Percentiles rank a stretch among this genome's conserved stretches.
These are phyloP conservation scores for Trichogramma pretiosum DNA, from an alignment of 1,140 invertebrate genomes.

Conservation along the genomic window DNA sequence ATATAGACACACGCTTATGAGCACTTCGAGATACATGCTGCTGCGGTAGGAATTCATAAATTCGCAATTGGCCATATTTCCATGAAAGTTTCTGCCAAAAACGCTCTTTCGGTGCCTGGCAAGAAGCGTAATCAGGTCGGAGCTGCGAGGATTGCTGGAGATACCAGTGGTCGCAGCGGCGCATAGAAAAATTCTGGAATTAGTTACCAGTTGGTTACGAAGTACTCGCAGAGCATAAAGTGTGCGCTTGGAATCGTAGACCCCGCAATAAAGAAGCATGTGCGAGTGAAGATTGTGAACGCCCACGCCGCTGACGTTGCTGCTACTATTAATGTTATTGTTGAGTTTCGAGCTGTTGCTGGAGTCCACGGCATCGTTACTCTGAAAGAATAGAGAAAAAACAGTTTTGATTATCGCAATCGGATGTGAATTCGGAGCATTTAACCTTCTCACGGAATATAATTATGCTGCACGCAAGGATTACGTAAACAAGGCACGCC, in stretches of 20 bases:
- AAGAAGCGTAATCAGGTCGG: constrained; percentile 55
- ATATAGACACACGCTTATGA: constrained; percentile 72
- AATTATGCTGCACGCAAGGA: no score
- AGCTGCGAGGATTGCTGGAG: constrained; percentile 45
- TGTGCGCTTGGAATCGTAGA: constrained; percentile 69
- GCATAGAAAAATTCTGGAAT: constrained; percentile 65
- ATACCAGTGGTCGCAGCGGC: constrained; percentile 62
- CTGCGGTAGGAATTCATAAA: constrained; percentile 58
- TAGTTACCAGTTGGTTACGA: constrained; percentile 63
- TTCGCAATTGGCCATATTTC: constrained; percentile 54
- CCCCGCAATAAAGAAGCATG: constrained; percentile 70
- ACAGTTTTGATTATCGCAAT: no score
- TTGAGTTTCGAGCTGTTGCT: no score
- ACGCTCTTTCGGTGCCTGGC: constrained; percentile 73
- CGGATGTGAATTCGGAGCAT: no score
- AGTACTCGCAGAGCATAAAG: constrained; percentile 71
- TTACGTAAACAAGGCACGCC: no score
- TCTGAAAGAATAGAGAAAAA: no score
- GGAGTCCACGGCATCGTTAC: no score
- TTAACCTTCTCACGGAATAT: no score
- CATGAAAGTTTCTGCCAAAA: constrained; percentile 69
- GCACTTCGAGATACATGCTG: constrained; percentile 75
- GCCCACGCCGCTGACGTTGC: constrained; percentile 32
- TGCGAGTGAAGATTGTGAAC: constrained; percentile 76
- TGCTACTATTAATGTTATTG: no score